phyloP scores from a whole-genome alignment of 2,888 invertebrate genomes.

The Hetaerina titia region DNA sequence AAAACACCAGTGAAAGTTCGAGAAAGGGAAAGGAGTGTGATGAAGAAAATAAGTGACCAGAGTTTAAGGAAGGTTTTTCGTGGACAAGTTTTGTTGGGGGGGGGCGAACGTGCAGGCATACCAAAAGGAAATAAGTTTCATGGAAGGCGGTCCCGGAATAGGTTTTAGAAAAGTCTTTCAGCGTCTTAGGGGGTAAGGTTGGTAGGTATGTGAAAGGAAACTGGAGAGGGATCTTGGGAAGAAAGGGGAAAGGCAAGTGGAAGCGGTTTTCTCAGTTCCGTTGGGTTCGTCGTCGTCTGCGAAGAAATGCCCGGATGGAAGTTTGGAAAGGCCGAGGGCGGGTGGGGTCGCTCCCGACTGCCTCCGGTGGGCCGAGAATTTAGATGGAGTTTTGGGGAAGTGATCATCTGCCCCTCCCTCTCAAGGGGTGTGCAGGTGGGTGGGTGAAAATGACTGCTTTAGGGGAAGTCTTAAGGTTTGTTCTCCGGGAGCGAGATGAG shows the following conservation, averaged over 20 bases:
- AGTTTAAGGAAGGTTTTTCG: not conserved
- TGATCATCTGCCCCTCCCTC: not conserved
- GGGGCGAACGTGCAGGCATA: no score
- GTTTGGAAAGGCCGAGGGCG: slow-evolving; percentile 18
- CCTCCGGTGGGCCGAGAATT: not conserved
- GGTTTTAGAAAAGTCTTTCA: no score
- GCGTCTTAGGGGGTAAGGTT: not conserved
- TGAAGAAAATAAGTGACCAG: not conserved
- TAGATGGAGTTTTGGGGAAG: slow-evolving; percentile 17
- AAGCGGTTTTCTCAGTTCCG: not conserved
- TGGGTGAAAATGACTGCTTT: not conserved
- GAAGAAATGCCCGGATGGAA: not conserved
- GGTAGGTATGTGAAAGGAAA: not conserved
- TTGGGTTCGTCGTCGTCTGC: not conserved
- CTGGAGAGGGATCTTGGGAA: not conserved
- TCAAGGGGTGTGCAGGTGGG: not conserved
- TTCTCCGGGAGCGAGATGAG: not conserved
- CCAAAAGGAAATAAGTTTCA: no score
- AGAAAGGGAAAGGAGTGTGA: not conserved
- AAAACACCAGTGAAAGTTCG: not conserved
- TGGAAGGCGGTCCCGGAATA: not conserved
- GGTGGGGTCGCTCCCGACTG: not conserved
- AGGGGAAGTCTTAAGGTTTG: not conserved
- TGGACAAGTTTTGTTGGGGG: not conserved
- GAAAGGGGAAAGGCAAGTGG: not conserved